A percentile compares a stretch with the other conserved stretches of the same genome.
phyloP scores from a whole-genome alignment of 2,113 vertebrate genomes.

The Melospiza melodia region DNA sequence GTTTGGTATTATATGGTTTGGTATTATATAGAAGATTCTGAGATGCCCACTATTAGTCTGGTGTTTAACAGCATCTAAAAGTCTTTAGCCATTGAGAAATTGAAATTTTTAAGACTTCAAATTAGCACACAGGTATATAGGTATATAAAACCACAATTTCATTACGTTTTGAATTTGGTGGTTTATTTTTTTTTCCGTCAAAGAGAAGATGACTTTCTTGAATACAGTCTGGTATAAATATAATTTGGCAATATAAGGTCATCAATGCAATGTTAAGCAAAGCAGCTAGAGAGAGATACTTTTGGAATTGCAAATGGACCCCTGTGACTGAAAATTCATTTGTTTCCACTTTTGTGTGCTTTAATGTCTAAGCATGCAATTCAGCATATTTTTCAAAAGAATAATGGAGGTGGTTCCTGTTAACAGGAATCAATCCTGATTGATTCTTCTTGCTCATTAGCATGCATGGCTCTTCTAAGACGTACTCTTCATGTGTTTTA shows the following conservation, averaged over 20 bases:
- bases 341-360: constrained; percentile 10
- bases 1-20: not conserved
- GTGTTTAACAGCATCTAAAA: not conserved
- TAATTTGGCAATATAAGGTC: not conserved
- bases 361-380: constrained; percentile 2
- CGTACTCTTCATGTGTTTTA: not conserved
- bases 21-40: not conserved
- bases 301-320: not conserved
- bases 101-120: not conserved
- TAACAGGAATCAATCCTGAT: not conserved
- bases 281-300: not conserved
- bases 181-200: not conserved
- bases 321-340: not conserved
- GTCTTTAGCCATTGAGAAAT: not conserved
- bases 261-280: not conserved
- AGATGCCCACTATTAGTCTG: not conserved
- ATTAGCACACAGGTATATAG: not conserved
- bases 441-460: constrained; percentile 5
- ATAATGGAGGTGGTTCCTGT: not conserved
- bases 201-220: not conserved
- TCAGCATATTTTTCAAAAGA: constrained; percentile 15
- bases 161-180: not conserved
- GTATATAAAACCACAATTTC: not conserved
- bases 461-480: not conserved
- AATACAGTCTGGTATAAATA: not conserved